Evolutionary conservation across 2,888 invertebrate species (phyloP), one percentile per base, ranked within the genome.

Genomic region (Drosophila macrothrix): DNA sequence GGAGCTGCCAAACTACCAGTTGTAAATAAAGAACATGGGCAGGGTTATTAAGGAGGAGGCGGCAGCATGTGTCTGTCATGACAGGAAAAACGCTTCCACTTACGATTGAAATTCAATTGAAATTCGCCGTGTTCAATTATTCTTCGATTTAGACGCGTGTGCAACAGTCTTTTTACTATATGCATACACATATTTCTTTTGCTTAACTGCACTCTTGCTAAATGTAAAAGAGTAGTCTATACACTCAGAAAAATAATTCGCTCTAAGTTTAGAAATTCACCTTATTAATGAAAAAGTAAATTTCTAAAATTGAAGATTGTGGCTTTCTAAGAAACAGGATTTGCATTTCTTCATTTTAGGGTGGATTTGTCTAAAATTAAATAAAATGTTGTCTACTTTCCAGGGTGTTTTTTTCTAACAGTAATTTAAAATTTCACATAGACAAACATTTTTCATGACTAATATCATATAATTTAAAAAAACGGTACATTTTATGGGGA

Each of bases 51-150:
- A 16, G 28, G n/a, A 19, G 43, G 3, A 19, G 3, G 33, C 9
- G 41, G 19, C 66, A 69, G 0, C 49, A 28, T 16, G 41, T 41
- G 33, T 59, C 54, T 31, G 60, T 29, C 53, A 41, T 67, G 70
- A 84, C 76, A 83, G 31, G 66, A 67, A 76, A 84, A 82, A 65
- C 69, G 67, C 39, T 58, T 55, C 22, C 61, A 55, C 46, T 63
- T 72, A 52, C 66, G 35, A 31, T 59, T 22, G 43, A 39, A 74
- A 81, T 55, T 66, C 53, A 69, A 72, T 75, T 79, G 37, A 19
- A 60, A n/a, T 55, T 29, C 33, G 19, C 29, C 46, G 25, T 29
- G 28, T 22, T 41, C 65, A 61, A 64, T 54, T 29, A 39, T 49
- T 39, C 14, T 22, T 41, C n/a, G 29, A 59, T 65, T 73, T 62